Evolutionary conservation across 2,113 vertebrate genomes (phyloP), one percentile per base, ranked within the genome.

Genomic region (Apodemus sylvaticus): DNA sequence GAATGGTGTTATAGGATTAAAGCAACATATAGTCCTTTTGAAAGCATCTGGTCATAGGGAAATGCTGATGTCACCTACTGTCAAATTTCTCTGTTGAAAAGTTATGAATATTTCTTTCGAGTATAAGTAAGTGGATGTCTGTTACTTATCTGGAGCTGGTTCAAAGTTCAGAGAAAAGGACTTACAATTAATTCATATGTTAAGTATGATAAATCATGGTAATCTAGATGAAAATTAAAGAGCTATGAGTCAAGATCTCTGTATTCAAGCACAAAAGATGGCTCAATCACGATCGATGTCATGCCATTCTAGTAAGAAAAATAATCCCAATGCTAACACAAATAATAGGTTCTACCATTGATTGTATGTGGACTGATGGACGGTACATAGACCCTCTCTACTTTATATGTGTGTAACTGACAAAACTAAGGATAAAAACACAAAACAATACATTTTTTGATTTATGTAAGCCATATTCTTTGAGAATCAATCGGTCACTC

Each of bases 111-210:
- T 91, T 86, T n/a, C 31, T 12, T 96, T 48, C 77, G 64, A 78
- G 22, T 82, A 26, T 60, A 48, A 68, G 31, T 96, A 96, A 96
- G 39, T 90, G 34, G 39, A 92, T 91, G 14, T 70, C 85, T 95
- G 64, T 76, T 95, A 92, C 11, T 71, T 34, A 19, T 94, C 68
- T 83, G 60, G 82, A 83, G 42, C 66, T 89, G 70, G 34, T 85
- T 92, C 13, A 64, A 91, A 45, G 29, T 95, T 42, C 86, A 71
- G 14, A 94, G 45, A 73, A 96, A 91, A 79, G 9, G 39, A 89
- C 62, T 94, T n/a, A 96, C 90, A 93, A 82, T 96, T 71, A 87
- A 88, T 96, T 90, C 31, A 45, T 45, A 31, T 53, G 39, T 60
- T 90, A 82, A 92, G 13, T 74, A 82, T 77, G 76, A 90, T 83